phyloP scores from a whole-genome alignment of 2,113 vertebrate species.

The Zootoca vivipara region DNA sequence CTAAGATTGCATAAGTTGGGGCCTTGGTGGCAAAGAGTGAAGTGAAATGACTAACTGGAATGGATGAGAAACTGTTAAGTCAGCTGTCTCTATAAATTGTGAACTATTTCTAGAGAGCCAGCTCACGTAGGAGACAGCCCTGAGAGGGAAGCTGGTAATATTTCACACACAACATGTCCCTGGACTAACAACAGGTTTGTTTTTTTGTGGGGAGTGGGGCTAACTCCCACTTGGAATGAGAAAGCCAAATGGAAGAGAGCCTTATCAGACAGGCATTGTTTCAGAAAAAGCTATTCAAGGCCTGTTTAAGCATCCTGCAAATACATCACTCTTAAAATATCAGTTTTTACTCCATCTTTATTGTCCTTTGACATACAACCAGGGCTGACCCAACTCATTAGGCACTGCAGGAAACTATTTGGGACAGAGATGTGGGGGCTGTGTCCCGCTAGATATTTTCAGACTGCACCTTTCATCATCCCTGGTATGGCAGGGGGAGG shows the following conservation, averaged over 20 bases:
- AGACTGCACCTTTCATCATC: no score
- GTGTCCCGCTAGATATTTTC: no score
- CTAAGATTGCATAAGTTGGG: conserved; percentile 5
- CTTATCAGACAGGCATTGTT: neutral
- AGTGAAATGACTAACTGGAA: neutral
- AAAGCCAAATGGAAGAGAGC: neutral
- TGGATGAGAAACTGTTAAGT: neutral
- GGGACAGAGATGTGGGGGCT: neutral
- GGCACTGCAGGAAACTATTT: neutral
- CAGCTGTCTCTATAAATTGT: neutral
- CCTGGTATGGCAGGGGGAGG: no score
- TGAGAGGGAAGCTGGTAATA: no score
- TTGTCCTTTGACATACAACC: neutral
- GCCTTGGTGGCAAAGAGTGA: neutral
- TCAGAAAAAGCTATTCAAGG: neutral
- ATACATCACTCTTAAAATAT: no score
- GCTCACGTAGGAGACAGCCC: no score
- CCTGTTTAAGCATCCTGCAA: neutral
- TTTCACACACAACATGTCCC: no score
- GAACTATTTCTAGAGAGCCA: neutral
- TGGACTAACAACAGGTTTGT: neutral
- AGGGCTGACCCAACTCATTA: neutral
- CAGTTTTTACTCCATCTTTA: neutral
- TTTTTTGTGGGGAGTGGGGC: no score
- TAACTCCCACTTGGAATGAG: neutral